Evolutionary conservation across 2,113 vertebrate genomes (phyloP), one percentile per base, ranked within the genome.

Genomic region (Dipodomys ordii): DNA sequence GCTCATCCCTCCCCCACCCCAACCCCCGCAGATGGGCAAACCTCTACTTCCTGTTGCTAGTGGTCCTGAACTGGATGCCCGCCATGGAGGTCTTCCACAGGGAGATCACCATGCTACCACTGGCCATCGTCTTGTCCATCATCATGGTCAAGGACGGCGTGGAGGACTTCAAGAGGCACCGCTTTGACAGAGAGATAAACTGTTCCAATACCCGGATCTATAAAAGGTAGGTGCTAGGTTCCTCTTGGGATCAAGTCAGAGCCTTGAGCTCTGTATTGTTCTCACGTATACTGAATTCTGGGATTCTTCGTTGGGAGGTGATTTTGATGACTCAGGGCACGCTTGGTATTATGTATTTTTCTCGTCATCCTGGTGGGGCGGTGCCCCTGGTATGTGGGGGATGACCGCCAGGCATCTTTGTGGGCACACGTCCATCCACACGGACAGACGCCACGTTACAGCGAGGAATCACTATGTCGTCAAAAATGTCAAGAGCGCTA

Each of bases 41-140:
- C 95, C 64, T 98, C 88, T 98, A 98, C 74, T 98, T 98, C 88
- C 92, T 98, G 4, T 97, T 98, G 60, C 97, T 99, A 96, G 97
- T 93, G 64, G 53, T 98, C 94, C 96, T 99, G 92, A 99, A 98
- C 96, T 98, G 97, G 97, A 94, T 98, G 19, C 98, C 98, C 18
- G 96, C 96, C 92, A 83, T 98, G 65, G 97, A 98, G 95, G 97
- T 97, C 16, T 99, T 98, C 96, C 98, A 98, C 73, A 97, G 90
- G 53, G 98, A 98, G 78, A 98, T 99, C 67, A 98, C 97, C 0
- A 93, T 98, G 97, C 44, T 98, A 30, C 98, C 98, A 27, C 35
- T 99, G 94, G 49, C 90, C 76, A 32, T 95, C 46, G 97, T 98
- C n/a, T 96, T 99, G 49, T 87, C 97, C 78, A 57, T 97, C 91